Conservation (phyloP, 2,797 vertebrate species). For the Euthynnus affinis region DNA sequence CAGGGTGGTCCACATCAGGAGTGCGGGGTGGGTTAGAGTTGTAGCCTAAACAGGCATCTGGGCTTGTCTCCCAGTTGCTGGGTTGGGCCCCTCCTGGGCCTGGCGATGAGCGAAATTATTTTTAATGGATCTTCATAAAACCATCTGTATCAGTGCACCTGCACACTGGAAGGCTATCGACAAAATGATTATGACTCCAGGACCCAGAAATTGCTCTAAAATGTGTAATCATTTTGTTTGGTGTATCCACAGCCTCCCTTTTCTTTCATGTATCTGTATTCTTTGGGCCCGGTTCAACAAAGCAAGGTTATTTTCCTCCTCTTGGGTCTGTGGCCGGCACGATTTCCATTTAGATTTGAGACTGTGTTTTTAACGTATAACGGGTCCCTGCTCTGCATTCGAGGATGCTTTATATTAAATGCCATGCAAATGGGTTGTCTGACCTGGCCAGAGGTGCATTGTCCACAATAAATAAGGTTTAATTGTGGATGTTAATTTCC, state of each 20-base stretch:
- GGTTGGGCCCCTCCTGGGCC: conserved; percentile 85
- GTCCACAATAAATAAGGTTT: conserved; percentile 83
- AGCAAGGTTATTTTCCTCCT: conserved; percentile 70
- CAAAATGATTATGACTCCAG: conserved; percentile 87
- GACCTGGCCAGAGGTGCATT: conserved; percentile 81
- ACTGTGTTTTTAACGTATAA: conserved; percentile 57
- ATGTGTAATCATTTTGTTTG: conserved; percentile 89
- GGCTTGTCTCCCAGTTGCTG: conserved; percentile 74
- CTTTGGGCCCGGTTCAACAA: conserved; percentile 73
- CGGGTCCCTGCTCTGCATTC: conserved; percentile 58
- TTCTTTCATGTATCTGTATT: conserved; percentile 76
- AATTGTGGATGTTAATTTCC: conserved; percentile 83
- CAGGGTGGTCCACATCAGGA: conserved; percentile 65
- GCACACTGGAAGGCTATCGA: conserved; percentile 88
- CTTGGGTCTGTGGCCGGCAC: conserved; percentile 37
- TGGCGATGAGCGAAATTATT: conserved; percentile 87
- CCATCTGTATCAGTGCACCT: conserved; percentile 88
- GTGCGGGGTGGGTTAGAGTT: conserved; percentile 51
- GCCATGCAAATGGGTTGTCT: conserved; percentile 76
- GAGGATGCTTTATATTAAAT: conserved; percentile 74
- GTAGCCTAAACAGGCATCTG: conserved; percentile 77
- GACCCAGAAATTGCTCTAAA: conserved; percentile 86
- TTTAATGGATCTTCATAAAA: conserved; percentile 91
- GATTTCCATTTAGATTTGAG: conserved; percentile 80
- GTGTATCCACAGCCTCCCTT: conserved; percentile 75